These are phyloP conservation scores for Macrobrachium rosenbergii DNA, from an alignment of 1,140 invertebrate genomes.

Conservation along the genomic window DNA sequence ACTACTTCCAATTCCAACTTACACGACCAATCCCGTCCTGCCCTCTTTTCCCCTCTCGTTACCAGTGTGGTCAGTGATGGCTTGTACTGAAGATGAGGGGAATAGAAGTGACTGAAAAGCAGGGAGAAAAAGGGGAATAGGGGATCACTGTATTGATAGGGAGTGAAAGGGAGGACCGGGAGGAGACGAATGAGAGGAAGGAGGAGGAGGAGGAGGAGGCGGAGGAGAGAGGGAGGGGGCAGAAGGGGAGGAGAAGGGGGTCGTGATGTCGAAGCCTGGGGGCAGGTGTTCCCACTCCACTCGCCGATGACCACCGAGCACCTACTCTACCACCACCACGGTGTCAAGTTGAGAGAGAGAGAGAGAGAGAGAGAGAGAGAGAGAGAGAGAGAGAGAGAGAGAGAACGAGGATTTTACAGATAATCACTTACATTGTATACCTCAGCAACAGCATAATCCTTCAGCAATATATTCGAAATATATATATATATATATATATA, in stretches of 20 bases:
- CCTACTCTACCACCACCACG: no score
- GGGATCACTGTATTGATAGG: not conserved
- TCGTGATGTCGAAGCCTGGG: not conserved
- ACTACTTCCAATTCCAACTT: no score
- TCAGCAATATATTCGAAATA: no score
- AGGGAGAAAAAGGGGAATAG: not conserved
- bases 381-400: conserved; percentile 26
- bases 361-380: conserved; percentile 28
- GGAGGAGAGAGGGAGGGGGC: not conserved
- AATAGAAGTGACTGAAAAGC: not conserved
- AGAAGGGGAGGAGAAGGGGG: not conserved
- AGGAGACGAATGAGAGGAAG: not conserved
- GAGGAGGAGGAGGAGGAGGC: not conserved
- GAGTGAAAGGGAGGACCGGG: not conserved
- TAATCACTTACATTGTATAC: no score
- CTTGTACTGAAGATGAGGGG: not conserved
- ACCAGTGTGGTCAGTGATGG: no score
- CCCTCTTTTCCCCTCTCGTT: no score
- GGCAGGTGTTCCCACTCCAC: no score
- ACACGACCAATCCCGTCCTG: no score
- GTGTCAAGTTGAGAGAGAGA: no score
- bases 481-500: no score
- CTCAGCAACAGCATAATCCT: no score
- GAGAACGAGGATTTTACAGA: not conserved
- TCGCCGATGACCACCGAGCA: no score